These are phyloP conservation scores for Eucriotettix oculatus DNA, from an alignment of 2,888 invertebrate genomes.

Conservation along the genomic window DNA sequence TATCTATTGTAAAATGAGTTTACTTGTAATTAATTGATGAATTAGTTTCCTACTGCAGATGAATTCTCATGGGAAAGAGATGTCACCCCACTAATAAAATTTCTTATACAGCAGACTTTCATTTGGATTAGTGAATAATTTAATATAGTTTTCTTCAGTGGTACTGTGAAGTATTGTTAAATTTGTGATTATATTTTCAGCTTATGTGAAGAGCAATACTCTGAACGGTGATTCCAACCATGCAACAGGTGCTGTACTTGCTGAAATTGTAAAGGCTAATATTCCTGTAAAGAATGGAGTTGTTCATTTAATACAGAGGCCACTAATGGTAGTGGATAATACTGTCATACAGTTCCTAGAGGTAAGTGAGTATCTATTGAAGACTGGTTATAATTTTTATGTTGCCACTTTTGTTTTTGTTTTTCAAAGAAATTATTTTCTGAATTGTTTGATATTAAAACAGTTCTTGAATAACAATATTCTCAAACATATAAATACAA, in stretches of 20 bases:
- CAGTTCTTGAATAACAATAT: neutral
- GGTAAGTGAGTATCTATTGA: constrained; percentile 37
- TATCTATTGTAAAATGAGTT: too few species aligned
- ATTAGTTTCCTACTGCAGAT: too few species aligned
- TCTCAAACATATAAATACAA: neutral
- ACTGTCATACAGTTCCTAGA: constrained; percentile 69
- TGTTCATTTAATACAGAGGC: constrained; percentile 79
- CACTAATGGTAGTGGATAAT: constrained; percentile 82
- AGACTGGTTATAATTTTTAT: neutral
- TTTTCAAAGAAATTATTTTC: neutral
- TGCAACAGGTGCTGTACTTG: constrained; percentile 66
- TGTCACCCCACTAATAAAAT: too few species aligned
- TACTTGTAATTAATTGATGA: too few species aligned
- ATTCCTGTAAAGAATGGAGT: constrained; percentile 87
- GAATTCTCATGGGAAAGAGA: too few species aligned
- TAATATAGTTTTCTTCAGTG: too few species aligned
- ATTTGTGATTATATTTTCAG: constrained; percentile 26
- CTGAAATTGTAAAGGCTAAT: constrained; percentile 75
- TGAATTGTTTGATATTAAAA: too few species aligned
- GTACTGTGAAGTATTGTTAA: too few species aligned
- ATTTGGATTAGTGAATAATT: too few species aligned
- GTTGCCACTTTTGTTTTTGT: neutral
- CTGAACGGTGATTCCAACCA: constrained; percentile 60
- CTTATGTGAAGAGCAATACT: constrained; percentile 74
- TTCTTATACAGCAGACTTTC: too few species aligned